phyloP scores from a whole-genome alignment of 1,140 invertebrate species.

The Lepidurus apus region DNA sequence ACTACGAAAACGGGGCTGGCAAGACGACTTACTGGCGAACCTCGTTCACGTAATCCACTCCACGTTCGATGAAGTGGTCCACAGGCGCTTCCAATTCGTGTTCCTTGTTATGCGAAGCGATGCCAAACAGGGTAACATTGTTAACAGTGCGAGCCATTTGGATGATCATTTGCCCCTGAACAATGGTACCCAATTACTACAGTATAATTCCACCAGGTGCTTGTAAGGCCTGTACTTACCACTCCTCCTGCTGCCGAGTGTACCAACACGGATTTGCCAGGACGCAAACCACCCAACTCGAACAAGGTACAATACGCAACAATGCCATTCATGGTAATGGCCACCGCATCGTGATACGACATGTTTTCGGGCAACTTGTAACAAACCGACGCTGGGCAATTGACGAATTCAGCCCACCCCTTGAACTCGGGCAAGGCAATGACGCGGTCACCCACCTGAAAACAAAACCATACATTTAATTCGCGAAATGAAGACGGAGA shows the following conservation, averaged over 20 bases:
- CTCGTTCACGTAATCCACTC: slow-evolving; percentile 72
- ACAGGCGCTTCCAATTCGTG: slow-evolving; percentile 56
- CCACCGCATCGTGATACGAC: slow-evolving; percentile 70
- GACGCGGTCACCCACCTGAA: slow-evolving; percentile 76
- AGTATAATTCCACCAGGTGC: too few relatives aligned
- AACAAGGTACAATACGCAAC: slow-evolving; percentile 81
- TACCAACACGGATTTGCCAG: slow-evolving; percentile 72
- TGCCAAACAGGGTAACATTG: slow-evolving; percentile 74
- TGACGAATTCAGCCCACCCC: slow-evolving; percentile 78
- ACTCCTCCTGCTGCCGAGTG: slow-evolving; percentile 83
- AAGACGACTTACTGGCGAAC: slow-evolving; percentile 65
- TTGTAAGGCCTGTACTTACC: slow-evolving; percentile 55
- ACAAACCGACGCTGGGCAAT: slow-evolving; percentile 67
- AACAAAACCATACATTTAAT: slow-evolving; percentile 25
- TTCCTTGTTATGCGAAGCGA: slow-evolving; percentile 77
- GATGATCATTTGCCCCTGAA: slow-evolving; percentile 71
- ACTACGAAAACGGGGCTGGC: too few relatives aligned
- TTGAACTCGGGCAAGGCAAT: slow-evolving; percentile 74
- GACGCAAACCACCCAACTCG: slow-evolving; percentile 67
- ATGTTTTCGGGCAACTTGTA: slow-evolving; percentile 72
- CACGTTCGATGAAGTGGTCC: slow-evolving; percentile 68
- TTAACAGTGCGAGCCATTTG: slow-evolving; percentile 75
- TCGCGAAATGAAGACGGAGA: not conserved
- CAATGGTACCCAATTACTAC: too few relatives aligned
- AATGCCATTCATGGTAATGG: slow-evolving; percentile 77